Base-by-base conservation (phyloP, 2,797 vertebrate species). In the Xenops minutus region DNA sequence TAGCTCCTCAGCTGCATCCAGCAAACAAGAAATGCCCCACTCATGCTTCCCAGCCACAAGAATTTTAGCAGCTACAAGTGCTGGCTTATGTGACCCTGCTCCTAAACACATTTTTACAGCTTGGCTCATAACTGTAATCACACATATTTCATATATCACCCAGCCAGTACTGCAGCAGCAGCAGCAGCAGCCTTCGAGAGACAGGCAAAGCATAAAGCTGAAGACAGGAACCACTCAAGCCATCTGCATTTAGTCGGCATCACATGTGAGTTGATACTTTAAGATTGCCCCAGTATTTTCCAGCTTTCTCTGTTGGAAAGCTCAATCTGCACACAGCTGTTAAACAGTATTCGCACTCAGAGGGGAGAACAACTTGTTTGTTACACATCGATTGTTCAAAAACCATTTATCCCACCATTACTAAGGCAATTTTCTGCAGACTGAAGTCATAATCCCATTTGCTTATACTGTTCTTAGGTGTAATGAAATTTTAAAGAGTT, bases 181-280 rank as follows among this genome's bases (percentile, higher is more conserved):
- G 75, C 77, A 92, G 39, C 41, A 41, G 85, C 61, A 68, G 87
- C 59, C 73, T 91, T n/a, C 1, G 2, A 91, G 72, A 89, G 58
- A 81, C n/a, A 93, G 66, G 51, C 73, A 89, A 89, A 62, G 75
- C 68, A 72, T 23, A 67, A 63, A 89, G 85, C 71, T 67, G 52
- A 85, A 88, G 87, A 85, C 64, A 58, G 61, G 52, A 92, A 91
- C 34, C 64, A 77, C 63, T 87, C 55, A 52, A 73, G 52, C 71
- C 94, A 77, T 93, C 81, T 92, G 91, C 84, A 63, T 74, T 93
- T 66, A 85, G 91, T 91, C 91, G 83, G 63, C 44, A 85, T 61
- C 85, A 85, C 72, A 22, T 39, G 32, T 15, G 32, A 92, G 41
- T 1, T 4, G 1, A 79, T 41, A 48, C 10, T 64, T 74, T 67